A percentile compares a stretch with the other conserved stretches of the same genome.
Conservation (phyloP, 1,140 invertebrate species). For the Aphaenogaster floridana region DNA sequence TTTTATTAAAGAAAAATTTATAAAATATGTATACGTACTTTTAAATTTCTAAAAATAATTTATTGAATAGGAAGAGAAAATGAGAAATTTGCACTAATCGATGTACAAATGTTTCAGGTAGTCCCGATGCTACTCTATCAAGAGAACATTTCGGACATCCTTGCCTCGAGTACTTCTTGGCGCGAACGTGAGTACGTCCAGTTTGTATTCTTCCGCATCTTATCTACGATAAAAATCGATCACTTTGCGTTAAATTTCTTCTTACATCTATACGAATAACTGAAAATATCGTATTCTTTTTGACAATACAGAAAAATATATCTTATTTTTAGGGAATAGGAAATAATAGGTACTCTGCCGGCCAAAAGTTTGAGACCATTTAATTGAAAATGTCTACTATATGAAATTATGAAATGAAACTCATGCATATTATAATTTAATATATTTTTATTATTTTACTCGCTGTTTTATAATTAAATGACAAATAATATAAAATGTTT, state of each 20-base stretch:
- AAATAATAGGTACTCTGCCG: neutral
- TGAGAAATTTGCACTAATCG: neutral
- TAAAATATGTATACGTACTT: neutral
- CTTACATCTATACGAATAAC: neutral
- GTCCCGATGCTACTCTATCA: conserved; percentile 65
- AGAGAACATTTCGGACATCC: conserved; percentile 33
- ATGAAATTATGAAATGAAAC: too few relatives aligned
- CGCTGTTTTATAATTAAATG: too few relatives aligned
- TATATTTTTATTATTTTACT: too few relatives aligned
- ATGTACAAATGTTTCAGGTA: conserved; percentile 64
- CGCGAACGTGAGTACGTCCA: conserved; percentile 62
- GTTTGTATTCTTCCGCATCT: neutral
- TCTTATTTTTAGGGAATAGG: neutral
- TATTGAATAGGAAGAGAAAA: neutral
- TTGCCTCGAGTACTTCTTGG: conserved; percentile 52
- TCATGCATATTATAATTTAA: too few relatives aligned
- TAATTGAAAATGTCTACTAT: too few relatives aligned
- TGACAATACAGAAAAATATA: neutral
- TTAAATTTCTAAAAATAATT: conserved; percentile 15
- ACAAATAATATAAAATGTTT: too few relatives aligned
- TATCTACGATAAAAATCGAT: neutral
- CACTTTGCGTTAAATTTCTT: neutral
- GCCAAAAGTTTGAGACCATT: too few relatives aligned
- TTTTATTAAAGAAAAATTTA: conserved; percentile 5
- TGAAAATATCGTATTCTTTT: neutral